A percentile compares a stretch with the other conserved stretches of the same genome.
Evolutionary conservation across 2,113 vertebrate genomes (phyloP).

Genomic region (Centrocercus urophasianus): DNA sequence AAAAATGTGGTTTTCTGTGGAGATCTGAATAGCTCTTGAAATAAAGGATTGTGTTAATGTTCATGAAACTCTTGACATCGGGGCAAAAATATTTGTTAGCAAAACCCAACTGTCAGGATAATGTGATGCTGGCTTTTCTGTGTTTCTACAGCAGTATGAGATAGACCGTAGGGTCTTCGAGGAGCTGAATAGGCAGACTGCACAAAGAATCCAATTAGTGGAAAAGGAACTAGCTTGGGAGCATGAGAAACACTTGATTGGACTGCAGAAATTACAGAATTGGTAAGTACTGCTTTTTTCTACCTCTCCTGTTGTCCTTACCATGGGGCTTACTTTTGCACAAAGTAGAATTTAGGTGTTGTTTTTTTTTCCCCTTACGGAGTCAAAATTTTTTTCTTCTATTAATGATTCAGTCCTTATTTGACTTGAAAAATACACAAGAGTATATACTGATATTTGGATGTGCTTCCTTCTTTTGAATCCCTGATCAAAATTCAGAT

Average conservation of each 20-base stretch:
- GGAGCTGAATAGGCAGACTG: slow-evolving; percentile 78
- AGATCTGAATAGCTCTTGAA: not conserved
- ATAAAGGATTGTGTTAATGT: not conserved
- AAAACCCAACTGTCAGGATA: not conserved
- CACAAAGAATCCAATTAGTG: slow-evolving; percentile 76
- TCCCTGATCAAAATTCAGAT: not conserved
- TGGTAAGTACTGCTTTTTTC: slow-evolving; percentile 71
- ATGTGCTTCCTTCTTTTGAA: not conserved
- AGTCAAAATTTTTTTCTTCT: not conserved
- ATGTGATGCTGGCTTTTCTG: not conserved
- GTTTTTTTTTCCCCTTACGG: not conserved
- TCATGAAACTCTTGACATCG: not conserved
- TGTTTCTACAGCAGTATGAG: slow-evolving; percentile 82
- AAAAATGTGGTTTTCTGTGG: not conserved
- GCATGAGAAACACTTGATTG: slow-evolving; percentile 79
- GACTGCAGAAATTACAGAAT: slow-evolving; percentile 84
- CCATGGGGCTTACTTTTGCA: not conserved
- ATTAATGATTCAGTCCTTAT: not conserved
- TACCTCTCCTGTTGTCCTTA: not conserved
- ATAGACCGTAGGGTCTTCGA: slow-evolving; percentile 82
- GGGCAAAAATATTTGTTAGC: not conserved
- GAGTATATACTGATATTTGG: not conserved
- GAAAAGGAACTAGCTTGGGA: slow-evolving; percentile 88
- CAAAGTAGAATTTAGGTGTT: not conserved
- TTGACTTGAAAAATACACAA: not conserved